Conservation (phyloP, 1,140 invertebrate genomes). For the Ladona fulva region DNA sequence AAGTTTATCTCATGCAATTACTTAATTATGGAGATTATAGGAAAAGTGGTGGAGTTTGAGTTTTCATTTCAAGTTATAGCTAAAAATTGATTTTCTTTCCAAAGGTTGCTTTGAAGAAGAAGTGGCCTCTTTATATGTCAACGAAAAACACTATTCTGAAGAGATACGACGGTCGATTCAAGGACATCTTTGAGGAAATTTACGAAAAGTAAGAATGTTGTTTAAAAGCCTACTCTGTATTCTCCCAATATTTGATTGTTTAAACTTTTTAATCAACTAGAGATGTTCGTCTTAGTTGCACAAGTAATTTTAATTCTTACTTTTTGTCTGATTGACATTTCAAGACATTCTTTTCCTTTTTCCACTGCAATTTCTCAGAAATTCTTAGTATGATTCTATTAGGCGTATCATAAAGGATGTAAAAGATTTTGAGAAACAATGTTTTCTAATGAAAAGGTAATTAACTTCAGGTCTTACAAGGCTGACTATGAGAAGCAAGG, state of each 20-base stretch:
- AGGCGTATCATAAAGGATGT: too few species aligned
- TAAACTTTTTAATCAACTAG: background rate
- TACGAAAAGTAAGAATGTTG: conserved; percentile 58
- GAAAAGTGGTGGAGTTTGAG: too few species aligned
- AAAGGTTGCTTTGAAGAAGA: conserved; percentile 65
- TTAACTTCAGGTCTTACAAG: conserved; percentile 58
- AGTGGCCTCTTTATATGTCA: conserved; percentile 75
- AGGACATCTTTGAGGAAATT: conserved; percentile 87
- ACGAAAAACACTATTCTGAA: conserved; percentile 92
- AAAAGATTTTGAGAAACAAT: conserved; percentile 13
- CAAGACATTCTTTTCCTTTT: too few species aligned
- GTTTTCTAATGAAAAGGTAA: conserved; percentile 19
- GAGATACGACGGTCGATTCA: conserved; percentile 83
- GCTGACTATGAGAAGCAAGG: conserved; percentile 60
- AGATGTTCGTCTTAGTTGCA: too few species aligned
- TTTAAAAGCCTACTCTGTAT: background rate
- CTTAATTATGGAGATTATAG: too few species aligned
- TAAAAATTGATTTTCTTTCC: conserved; percentile 22
- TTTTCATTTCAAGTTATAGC: too few species aligned
- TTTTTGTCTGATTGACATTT: too few species aligned
- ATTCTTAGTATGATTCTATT: too few species aligned
- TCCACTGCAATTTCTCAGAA: too few species aligned
- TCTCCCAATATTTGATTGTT: background rate
- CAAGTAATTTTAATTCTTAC: too few species aligned
- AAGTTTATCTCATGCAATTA: too few species aligned